Evolutionary conservation across 2,888 invertebrate species (phyloP).

Genomic region (Nycteola revayana): DNA sequence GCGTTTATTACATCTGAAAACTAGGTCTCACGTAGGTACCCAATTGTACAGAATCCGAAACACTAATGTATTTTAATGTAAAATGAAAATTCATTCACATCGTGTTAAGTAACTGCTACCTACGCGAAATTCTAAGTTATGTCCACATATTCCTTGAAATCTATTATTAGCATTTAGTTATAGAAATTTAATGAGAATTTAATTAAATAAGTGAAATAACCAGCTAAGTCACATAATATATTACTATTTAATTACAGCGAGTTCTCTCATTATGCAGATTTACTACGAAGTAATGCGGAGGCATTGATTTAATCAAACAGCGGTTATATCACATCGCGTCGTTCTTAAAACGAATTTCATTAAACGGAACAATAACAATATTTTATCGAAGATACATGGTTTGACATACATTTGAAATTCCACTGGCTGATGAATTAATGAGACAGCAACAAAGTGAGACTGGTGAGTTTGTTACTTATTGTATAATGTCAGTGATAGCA

Average conservation of each 20-base stretch:
- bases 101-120: conserved; percentile 29
- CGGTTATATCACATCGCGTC: too few relatives aligned
- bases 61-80: conserved; percentile 31
- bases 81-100: conserved; percentile 32
- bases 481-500: conserved; percentile 56
- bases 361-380: too few relatives aligned
- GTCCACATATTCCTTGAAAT: conserved; percentile 25
- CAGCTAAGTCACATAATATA: too few relatives aligned
- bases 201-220: conserved; percentile 12
- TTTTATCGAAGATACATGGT: too few relatives aligned
- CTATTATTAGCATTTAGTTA: conserved; percentile 21
- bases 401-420: conserved; percentile 32
- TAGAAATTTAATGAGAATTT: conserved; percentile 15
- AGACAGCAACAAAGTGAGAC: conserved; percentile 31
- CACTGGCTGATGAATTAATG: conserved; percentile 21
- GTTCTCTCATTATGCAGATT: conserved; percentile 9
- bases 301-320: too few relatives aligned
- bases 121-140: conserved; percentile 18
- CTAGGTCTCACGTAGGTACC: conserved; percentile 39
- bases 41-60: conserved; percentile 25
- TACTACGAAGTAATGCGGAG: too few relatives aligned
- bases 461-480: conserved; percentile 43
- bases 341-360: too few relatives aligned
- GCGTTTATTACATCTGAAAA: conserved; percentile 36
- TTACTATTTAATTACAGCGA: conserved; percentile 7